Evolutionary conservation across 2,797 vertebrate species (phyloP).

Genomic region (Dallia pectoralis): DNA sequence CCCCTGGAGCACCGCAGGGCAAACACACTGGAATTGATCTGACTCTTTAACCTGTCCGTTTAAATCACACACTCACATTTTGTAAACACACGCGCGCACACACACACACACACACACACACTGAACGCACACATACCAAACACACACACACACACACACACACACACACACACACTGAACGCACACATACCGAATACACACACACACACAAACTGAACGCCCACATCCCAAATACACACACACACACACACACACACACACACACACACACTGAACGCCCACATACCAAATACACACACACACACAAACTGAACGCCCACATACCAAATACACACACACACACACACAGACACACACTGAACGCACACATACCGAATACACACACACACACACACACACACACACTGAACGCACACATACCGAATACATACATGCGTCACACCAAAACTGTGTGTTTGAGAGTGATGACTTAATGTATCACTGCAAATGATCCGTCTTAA

Average conservation of each 20-base stretch:
- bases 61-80: background rate
- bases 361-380: background rate
- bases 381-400: background rate
- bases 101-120: constrained; percentile 6
- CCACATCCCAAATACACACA: background rate
- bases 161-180: background rate
- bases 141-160: background rate
- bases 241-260: background rate
- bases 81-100: background rate
- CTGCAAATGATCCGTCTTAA: constrained; percentile 18
- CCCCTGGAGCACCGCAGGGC: constrained; percentile 34
- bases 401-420: background rate
- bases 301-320: background rate
- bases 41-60: constrained; percentile 33
- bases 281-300: background rate
- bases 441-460: background rate
- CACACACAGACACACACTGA: constrained; percentile 10
- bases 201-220: constrained; percentile 11
- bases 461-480: constrained; percentile 9
- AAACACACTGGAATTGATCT: constrained; percentile 50
- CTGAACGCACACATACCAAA: constrained; percentile 6
- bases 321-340: background rate
- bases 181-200: background rate
- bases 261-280: background rate
- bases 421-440: background rate